A percentile compares a stretch with the other conserved stretches of the same genome.
Conservation (phyloP, 2,888 invertebrate species). For the Rhynchonema sp. region DNA sequence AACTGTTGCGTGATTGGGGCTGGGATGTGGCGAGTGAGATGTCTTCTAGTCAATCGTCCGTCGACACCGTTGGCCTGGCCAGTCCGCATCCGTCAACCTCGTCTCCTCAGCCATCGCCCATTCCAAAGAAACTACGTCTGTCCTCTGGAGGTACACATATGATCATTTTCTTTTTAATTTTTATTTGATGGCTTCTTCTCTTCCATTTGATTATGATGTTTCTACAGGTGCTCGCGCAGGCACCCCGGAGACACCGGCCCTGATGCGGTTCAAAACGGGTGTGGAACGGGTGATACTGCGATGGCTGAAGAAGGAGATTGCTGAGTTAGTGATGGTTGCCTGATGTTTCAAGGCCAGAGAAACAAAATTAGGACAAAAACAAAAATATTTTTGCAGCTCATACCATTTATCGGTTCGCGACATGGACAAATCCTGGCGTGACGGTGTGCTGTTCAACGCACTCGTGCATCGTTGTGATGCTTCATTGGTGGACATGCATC, state of each 20-base stretch:
- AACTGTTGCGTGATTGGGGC: constrained; percentile 21
- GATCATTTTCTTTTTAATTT: too few species aligned
- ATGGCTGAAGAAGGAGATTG: constrained; percentile 23
- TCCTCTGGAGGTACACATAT: not conserved
- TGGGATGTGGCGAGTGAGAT: constrained; percentile 11
- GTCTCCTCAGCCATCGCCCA: not conserved
- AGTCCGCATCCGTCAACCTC: not conserved
- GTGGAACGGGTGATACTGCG: constrained; percentile 21
- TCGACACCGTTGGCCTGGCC: constrained; percentile 7
- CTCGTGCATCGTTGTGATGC: constrained; percentile 13
- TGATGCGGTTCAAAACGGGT: constrained; percentile 5
- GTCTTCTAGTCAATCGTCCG: constrained; percentile 1
- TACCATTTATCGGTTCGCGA: constrained; percentile 13
- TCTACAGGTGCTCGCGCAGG: not conserved
- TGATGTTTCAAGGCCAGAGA: not conserved
- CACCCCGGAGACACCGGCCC: not conserved
- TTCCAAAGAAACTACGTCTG: not conserved
- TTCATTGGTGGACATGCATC: constrained; percentile 19
- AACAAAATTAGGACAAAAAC: not conserved
- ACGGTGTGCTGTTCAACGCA: constrained; percentile 25
- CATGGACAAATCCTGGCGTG: constrained; percentile 24
- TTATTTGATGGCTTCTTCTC: too few species aligned
- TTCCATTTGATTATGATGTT: too few species aligned
- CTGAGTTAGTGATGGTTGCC: constrained; percentile 10
- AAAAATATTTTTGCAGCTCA: too few species aligned